Percentiles rank a stretch among this genome's conserved stretches.
These are phyloP conservation scores for Litocranius walleri DNA, from an alignment of 2,113 vertebrate species.

Conservation along the genomic window DNA sequence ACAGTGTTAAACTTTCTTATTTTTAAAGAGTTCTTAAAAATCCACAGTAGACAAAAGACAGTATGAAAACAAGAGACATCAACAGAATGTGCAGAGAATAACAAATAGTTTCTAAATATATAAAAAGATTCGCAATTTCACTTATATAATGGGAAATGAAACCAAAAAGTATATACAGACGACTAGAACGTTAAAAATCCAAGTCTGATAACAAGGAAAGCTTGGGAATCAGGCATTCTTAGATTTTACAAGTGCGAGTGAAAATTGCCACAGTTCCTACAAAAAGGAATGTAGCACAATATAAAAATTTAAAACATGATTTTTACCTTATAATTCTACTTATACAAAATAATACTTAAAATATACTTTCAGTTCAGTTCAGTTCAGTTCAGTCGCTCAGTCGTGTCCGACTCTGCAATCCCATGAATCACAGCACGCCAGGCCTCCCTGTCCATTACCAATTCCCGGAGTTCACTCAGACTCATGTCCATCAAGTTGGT, in stretches of 20 bases:
- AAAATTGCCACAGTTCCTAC: background rate
- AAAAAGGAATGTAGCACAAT: background rate
- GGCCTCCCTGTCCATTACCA: no score
- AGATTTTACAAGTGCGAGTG: background rate
- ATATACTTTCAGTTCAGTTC: background rate
- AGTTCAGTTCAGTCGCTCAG: no score
- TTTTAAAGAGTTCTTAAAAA: background rate
- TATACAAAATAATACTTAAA: background rate
- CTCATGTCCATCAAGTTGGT: no score
- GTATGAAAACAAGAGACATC: background rate
- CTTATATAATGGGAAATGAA: background rate
- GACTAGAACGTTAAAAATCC: background rate
- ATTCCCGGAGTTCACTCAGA: no score
- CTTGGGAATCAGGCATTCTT: background rate
- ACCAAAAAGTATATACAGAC: background rate
- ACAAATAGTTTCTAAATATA: background rate
- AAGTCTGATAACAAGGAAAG: background rate
- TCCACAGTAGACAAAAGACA: background rate
- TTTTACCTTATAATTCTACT: background rate
- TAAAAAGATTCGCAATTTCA: background rate
- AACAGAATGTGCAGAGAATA: background rate
- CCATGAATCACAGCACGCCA: fast-evolving
- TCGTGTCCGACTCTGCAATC: fast-evolving
- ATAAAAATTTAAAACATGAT: background rate
- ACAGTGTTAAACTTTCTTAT: background rate